These are phyloP conservation scores for Stratiomys singularior DNA, from an alignment of 2,888 invertebrate species.

Conservation along the genomic window DNA sequence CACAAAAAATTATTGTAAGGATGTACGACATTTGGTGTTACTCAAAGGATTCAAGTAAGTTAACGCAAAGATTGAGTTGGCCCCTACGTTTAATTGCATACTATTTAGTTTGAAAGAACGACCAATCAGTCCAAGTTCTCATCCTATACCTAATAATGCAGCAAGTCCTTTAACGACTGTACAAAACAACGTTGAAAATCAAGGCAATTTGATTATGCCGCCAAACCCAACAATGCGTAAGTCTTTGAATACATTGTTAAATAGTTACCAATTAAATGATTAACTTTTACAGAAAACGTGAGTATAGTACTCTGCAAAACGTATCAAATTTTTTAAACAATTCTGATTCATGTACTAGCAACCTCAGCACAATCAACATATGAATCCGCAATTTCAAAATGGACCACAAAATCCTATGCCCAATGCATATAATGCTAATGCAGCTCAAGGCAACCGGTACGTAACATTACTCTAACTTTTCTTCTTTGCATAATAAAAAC, in stretches of 20 bases:
- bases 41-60: conserved; percentile 76
- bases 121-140: conserved; percentile 70
- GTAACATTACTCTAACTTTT: not conserved
- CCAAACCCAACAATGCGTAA: conserved; percentile 51
- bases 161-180: conserved; percentile 54
- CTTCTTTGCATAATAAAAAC: not conserved
- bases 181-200: conserved; percentile 50
- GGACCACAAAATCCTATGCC: conserved; percentile 61
- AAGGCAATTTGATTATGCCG: conserved; percentile 47
- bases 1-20: conserved; percentile 92
- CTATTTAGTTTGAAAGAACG: conserved; percentile 71
- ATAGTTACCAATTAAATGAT: not conserved
- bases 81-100: conserved; percentile 49
- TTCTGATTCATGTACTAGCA: conserved; percentile 47
- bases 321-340: not conserved
- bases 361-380: conserved; percentile 58
- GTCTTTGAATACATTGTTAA: not conserved
- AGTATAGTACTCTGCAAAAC: conserved; percentile 12
- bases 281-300: conserved; percentile 48
- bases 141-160: conserved; percentile 55
- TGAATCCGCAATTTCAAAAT: conserved; percentile 61
- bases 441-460: conserved; percentile 56
- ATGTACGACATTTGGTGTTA: conserved; percentile 82
- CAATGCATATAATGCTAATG: conserved; percentile 61
- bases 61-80: conserved; percentile 54